Evolutionary conservation across 2,113 vertebrate genomes (phyloP).

Genomic region (Corydoras maculifer): DNA sequence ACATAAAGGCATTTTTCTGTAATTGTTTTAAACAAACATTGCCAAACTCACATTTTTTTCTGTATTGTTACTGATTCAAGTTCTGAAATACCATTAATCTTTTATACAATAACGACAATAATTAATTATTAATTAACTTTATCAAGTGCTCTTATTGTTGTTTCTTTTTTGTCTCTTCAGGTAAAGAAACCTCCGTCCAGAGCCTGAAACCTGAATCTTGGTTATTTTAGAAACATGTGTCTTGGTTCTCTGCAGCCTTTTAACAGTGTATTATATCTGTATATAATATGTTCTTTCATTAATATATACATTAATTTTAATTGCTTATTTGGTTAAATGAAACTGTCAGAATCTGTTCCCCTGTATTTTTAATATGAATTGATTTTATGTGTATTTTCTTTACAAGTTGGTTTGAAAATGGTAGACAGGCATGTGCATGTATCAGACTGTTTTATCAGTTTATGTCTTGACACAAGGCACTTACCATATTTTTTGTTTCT

Average conservation of each 20-base stretch:
- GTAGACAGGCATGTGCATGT: constrained; percentile 20
- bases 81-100: no score
- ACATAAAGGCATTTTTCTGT: no score
- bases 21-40: no score
- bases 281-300: constrained; percentile 57
- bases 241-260: neutral
- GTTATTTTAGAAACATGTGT: neutral
- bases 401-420: constrained; percentile 18
- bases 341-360: constrained; percentile 25
- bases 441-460: constrained; percentile 20
- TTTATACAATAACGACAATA: no score
- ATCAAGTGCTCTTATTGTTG: neutral
- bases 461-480: constrained; percentile 8
- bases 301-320: constrained; percentile 45
- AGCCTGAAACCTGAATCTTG: neutral
- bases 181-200: constrained; percentile 14
- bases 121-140: no score
- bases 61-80: no score
- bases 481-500: neutral
- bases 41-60: no score
- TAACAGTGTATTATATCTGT: constrained; percentile 60
- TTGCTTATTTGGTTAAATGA: constrained; percentile 19
- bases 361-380: constrained; percentile 45
- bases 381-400: constrained; percentile 39
- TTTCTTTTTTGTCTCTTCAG: constrained; percentile 6